phyloP scores from a whole-genome alignment of 2,113 vertebrate species.

The Cairina moschata region DNA sequence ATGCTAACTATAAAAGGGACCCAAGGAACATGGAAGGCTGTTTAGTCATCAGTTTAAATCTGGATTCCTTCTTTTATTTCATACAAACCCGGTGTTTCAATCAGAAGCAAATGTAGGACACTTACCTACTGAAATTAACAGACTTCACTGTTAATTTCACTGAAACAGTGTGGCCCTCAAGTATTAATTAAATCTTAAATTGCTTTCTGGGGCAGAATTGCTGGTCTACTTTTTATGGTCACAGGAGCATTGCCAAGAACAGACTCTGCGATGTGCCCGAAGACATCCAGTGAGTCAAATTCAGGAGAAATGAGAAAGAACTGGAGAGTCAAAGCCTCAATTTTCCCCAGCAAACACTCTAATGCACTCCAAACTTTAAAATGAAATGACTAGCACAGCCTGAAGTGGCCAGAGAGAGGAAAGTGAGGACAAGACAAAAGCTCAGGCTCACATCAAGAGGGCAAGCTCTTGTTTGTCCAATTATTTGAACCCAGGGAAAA shows the following conservation, averaged over 20 bases:
- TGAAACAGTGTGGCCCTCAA: neutral
- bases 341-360: neutral
- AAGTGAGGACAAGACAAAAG: neutral
- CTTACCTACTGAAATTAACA: neutral
- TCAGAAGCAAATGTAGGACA: neutral
- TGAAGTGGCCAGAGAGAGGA: neutral
- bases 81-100: neutral
- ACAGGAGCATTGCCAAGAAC: neutral
- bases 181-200: conserved; percentile 50
- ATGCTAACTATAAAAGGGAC: neutral
- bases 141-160: neutral
- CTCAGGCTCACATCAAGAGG: neutral
- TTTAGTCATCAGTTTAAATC: neutral
- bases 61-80: neutral
- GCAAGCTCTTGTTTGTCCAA: neutral
- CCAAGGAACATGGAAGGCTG: neutral
- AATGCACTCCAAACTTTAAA: fast-evolving
- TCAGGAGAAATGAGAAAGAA: neutral
- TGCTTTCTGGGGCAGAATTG: conserved; percentile 25
- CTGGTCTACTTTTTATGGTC: neutral
- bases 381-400: neutral
- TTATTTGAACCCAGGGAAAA: neutral
- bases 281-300: neutral
- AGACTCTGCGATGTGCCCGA: neutral
- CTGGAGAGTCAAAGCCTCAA: neutral